Evolutionary conservation across 2,113 vertebrate genomes (phyloP).

Genomic region (Hypanus sabinus): DNA sequence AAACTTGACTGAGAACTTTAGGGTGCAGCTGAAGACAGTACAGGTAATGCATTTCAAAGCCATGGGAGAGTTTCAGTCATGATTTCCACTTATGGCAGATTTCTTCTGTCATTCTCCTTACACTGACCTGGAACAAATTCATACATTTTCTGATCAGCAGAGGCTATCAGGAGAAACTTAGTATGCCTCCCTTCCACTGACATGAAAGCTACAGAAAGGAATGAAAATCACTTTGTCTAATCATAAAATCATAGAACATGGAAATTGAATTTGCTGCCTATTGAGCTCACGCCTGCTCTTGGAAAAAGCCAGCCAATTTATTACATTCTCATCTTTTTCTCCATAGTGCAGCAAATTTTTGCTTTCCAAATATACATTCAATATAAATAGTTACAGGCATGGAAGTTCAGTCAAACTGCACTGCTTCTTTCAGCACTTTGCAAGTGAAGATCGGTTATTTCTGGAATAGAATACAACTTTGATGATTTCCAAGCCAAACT

Average conservation of each 20-base stretch:
- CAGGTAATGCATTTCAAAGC: neutral
- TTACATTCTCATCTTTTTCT: neutral
- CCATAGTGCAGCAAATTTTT: neutral
- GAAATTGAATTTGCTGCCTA: neutral
- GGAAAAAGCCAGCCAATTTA: neutral
- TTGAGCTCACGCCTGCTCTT: neutral
- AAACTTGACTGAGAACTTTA: neutral
- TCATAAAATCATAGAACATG: neutral
- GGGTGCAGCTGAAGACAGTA: neutral
- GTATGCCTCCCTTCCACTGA: neutral
- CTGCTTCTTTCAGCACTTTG: too few species aligned
- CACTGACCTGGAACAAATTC: neutral
- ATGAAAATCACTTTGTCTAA: neutral
- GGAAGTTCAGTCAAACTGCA: too few species aligned
- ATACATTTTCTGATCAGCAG: neutral
- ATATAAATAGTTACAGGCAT: neutral
- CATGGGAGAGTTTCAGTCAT: neutral
- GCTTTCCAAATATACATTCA: neutral
- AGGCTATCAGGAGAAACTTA: neutral
- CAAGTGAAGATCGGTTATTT: too few species aligned
- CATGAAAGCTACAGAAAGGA: neutral
- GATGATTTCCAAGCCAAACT: too few species aligned
- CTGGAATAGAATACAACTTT: too few species aligned
- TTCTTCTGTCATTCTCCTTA: neutral
- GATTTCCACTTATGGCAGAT: neutral